These are phyloP conservation scores for Dissostichus mawsoni DNA, from an alignment of 2,113 vertebrate species.

Conservation along the genomic window DNA sequence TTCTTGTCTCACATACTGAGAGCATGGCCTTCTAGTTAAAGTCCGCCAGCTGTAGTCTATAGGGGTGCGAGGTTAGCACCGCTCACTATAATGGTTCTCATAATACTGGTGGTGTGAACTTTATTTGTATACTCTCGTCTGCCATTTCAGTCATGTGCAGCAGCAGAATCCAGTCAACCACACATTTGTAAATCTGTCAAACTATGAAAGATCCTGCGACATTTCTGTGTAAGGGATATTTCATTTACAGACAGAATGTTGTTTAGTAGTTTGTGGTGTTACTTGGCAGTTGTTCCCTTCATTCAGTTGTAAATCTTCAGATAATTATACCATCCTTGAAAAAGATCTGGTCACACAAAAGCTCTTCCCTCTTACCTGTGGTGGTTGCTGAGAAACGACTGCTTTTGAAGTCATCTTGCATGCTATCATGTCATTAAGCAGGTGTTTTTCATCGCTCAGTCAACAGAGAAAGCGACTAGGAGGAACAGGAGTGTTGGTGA, in stretches of 20 bases:
- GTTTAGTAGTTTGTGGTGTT: background rate
- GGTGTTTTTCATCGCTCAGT: slow-evolving; percentile 60
- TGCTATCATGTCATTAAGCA: slow-evolving; percentile 63
- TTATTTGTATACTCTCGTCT: slow-evolving; percentile 62
- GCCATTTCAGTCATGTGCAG: slow-evolving; percentile 38
- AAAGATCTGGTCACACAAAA: slow-evolving; percentile 10
- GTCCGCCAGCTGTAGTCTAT: slow-evolving; percentile 54
- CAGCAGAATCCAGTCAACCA: slow-evolving; percentile 17
- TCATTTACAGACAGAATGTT: background rate
- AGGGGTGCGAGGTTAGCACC: slow-evolving; percentile 58
- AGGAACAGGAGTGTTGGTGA: slow-evolving; percentile 25
- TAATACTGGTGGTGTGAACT: slow-evolving; percentile 61
- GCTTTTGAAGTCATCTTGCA: slow-evolving; percentile 42
- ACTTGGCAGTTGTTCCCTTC: background rate
- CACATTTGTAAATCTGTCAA: background rate
- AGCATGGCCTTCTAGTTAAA: slow-evolving; percentile 38
- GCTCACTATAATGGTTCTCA: slow-evolving; percentile 61
- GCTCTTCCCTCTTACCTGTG: slow-evolving; percentile 31
- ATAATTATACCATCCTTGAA: slow-evolving; percentile 26
- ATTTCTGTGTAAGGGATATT: background rate
- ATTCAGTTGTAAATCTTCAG: background rate
- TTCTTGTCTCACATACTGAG: slow-evolving; percentile 26
- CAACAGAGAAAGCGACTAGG: slow-evolving; percentile 61
- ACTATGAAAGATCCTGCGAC: background rate
- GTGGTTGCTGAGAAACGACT: slow-evolving; percentile 65